These are phyloP conservation scores for Clupea harengus DNA, from an alignment of 2,113 vertebrate species.

Conservation along the genomic window DNA sequence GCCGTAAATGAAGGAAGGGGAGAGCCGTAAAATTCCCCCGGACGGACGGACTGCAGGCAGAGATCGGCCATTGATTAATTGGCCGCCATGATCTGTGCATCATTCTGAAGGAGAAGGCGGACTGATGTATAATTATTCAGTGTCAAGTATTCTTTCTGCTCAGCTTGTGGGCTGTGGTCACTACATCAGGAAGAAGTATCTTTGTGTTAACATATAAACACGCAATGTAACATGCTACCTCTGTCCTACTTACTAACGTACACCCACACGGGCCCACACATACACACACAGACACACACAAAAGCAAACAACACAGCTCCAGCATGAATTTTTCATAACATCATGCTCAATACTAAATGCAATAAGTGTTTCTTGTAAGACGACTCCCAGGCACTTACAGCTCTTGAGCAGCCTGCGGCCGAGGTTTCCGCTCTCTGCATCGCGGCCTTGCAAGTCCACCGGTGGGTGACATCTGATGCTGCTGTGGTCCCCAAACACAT, in stretches of 20 bases:
- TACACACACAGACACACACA: conserved; percentile 33
- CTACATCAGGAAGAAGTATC: conserved; percentile 20
- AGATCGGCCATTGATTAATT: conserved; percentile 51
- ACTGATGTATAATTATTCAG: conserved; percentile 42
- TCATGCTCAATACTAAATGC: conserved; percentile 78
- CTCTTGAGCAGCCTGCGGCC: conserved; percentile 68
- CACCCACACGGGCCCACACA: conserved; percentile 22
- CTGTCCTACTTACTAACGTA: background rate
- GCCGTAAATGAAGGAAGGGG: conserved; percentile 57
- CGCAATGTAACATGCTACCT: conserved; percentile 27
- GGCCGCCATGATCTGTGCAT: conserved; percentile 45
- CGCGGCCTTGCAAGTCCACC: conserved; percentile 32
- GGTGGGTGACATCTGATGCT: conserved; percentile 61
- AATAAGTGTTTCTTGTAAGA: conserved; percentile 81
- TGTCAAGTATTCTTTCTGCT: conserved; percentile 21
- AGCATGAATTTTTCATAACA: conserved; percentile 78
- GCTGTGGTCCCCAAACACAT: conserved; percentile 24
- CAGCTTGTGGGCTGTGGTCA: conserved; percentile 19
- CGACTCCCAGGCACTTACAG: conserved; percentile 73
- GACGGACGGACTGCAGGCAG: conserved; percentile 47
- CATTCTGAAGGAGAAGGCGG: conserved; percentile 39
- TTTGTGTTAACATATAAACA: conserved; percentile 29
- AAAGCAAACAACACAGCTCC: conserved; percentile 60
- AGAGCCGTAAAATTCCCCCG: conserved; percentile 54
- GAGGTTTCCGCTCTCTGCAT: conserved; percentile 57